phyloP scores from a whole-genome alignment of 2,113 vertebrate genomes.

The Orycteropus afer region DNA sequence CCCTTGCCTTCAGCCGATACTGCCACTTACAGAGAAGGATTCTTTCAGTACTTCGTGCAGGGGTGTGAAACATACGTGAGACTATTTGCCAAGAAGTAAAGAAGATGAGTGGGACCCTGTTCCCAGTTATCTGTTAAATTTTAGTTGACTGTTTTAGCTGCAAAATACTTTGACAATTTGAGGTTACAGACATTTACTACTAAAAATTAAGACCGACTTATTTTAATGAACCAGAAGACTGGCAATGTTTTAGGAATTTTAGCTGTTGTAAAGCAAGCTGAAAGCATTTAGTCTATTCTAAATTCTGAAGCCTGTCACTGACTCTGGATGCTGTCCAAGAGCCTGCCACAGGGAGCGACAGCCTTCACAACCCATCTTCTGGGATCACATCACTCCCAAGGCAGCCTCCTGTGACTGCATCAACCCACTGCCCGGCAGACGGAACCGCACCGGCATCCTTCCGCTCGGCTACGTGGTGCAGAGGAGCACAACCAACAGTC shows the following conservation, averaged over 20 bases:
- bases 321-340: too few relatives aligned
- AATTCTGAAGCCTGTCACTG: background rate
- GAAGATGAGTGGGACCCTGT: background rate
- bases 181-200: background rate
- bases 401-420: too few relatives aligned
- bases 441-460: too few relatives aligned
- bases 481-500: background rate
- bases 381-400: background rate
- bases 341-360: too few relatives aligned
- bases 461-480: background rate
- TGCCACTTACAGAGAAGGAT: accelerated
- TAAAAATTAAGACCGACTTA: constrained; percentile 28
- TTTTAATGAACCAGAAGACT: constrained; percentile 36
- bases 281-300: background rate
- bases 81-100: background rate
- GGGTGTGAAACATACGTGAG: accelerated
- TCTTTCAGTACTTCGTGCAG: accelerated
- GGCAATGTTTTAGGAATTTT: background rate
- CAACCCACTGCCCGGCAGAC: too few relatives aligned
- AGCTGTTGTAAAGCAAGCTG: background rate
- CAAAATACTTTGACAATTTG: background rate
- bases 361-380: too few relatives aligned
- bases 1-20: too few relatives aligned
- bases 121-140: constrained; percentile 5
- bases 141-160: constrained; percentile 33